Conservation (phyloP, 2,888 invertebrate genomes). For the Neoaliturus tenellus region DNA sequence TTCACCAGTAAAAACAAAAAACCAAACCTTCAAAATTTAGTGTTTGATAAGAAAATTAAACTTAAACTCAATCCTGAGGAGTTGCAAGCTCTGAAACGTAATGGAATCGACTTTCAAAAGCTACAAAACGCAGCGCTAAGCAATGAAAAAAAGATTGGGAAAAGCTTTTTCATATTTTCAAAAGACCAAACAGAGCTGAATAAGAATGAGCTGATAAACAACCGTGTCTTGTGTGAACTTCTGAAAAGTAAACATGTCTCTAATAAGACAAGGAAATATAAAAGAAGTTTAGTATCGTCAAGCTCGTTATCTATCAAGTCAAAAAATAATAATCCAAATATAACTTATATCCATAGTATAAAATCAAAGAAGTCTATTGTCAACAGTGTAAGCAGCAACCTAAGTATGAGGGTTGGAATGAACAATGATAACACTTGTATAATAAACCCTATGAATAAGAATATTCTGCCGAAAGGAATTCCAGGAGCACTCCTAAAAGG, state of each 20-base stretch:
- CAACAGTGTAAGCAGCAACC: not conserved
- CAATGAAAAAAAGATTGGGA: not conserved
- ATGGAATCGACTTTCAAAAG: not conserved
- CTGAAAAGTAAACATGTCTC: not conserved
- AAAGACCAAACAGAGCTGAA: not conserved
- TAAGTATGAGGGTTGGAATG: not conserved
- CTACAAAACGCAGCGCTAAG: not conserved
- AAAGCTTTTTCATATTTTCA: not conserved
- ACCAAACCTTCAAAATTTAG: not conserved
- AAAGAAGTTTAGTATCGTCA: not conserved
- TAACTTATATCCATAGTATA: not conserved
- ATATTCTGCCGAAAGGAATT: not conserved
- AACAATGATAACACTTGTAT: not conserved
- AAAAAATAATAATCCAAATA: not conserved
- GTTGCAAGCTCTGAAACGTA: not conserved
- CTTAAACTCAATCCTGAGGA: not conserved
- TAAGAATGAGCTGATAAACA: not conserved
- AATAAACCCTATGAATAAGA: not conserved
- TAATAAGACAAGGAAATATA: not conserved
- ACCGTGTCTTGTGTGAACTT: not conserved
- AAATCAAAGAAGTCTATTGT: conserved; percentile 1
- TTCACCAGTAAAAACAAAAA: not conserved
- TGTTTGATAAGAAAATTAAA: not conserved
- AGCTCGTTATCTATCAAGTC: not conserved
- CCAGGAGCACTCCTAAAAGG: not conserved